Base-by-base conservation (phyloP, 2,113 vertebrate species). In the Calyptomena viridis region DNA sequence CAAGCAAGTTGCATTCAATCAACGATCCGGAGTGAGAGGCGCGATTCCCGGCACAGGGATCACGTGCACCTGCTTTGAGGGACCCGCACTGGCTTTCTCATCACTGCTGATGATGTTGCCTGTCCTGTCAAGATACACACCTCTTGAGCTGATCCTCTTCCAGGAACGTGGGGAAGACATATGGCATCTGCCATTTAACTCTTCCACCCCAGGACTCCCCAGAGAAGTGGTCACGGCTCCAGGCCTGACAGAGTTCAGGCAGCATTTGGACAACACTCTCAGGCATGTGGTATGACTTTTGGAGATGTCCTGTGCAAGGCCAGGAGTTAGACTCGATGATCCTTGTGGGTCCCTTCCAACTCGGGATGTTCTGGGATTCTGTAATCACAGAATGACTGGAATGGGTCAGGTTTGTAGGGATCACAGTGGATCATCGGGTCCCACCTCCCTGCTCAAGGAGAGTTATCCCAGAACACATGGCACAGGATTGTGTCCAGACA, bases 61-160 rank as follows among this genome's bases (percentile, higher is more conserved):
- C 66, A 17, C 8, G 2, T 4, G 39, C 49, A 31, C 13, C 71
- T 35, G 58, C 58, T 56, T 30, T 17, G 58, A 21, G 55, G 67
- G 78, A 27, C 23, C 40, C 0, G 0, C 33, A 0, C 44, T 3
- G 33, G 30, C 13, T 14, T 30, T 35, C 35, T 21, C 37, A 2
- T 17, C 13, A 1, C 15, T 1, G 4, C 49, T 78, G 64, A 10
- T 33, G 73, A 5, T 17, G 3, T 0, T 25, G 40, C 17, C 46
- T 50, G 52, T 12, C n/a, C 16, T 1, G 1, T n/a, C 49, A 56
- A 17, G 30, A 44, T 72, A 60, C 0, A 0, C 19, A 47, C 2
- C n/a, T 40, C 13, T 55, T 5, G 0, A 42, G 33, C 16, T 81
- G 22, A 27, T 53, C 0, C 0, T 31, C 66, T 56, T 27, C 56